Evolutionary conservation across 1,140 invertebrate genomes (phyloP), one percentile per base, ranked within the genome.

Genomic region (Bombus turneri): DNA sequence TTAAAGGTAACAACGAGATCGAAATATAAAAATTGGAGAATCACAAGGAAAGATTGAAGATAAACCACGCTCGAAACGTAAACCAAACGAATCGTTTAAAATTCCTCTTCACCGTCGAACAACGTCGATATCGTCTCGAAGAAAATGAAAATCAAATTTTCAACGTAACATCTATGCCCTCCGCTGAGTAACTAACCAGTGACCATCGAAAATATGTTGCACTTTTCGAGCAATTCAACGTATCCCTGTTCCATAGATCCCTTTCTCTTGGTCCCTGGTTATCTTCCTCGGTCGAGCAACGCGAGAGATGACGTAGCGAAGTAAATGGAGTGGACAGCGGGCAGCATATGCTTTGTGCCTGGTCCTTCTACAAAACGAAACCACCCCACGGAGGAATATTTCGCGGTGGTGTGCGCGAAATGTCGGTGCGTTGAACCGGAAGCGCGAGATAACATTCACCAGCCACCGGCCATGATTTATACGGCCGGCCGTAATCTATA

Each of bases 241-340:
- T 34, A 37, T 31, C 68, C 68, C 83, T 25, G 47, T 83, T 41
- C 73, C 31, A 53, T 66, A 6, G 64, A 74, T 59, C 80, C 73
- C 87, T 82, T 68, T 79, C 59, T 34, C 18, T 39, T n/a, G 39
- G 25, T 34, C 6, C 31, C 47, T 37, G 53, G 83, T 88, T 90
- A 90, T 90, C 89, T 90, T 77, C 34, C 71, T 72, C 77, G 83
- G 62, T 68, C 25, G 64, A 73, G 86, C 81, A 86, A 89, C 84
- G 86, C 68, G 86, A 78, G 72, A 83, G 78, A 92, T 93, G 93
- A 94, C 87, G 90, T 91, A 86, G 90, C 93, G 88, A 89, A 92
- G 94, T 95, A 95, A 95, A 95, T 95, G 95, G 95, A 93, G 94
- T 95, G 95, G 95, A 95, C 95, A 95, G 93, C 94, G 95, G 94